Evolutionary conservation across 2,113 vertebrate genomes (phyloP).

Genomic region (Atherinomorus stipes): DNA sequence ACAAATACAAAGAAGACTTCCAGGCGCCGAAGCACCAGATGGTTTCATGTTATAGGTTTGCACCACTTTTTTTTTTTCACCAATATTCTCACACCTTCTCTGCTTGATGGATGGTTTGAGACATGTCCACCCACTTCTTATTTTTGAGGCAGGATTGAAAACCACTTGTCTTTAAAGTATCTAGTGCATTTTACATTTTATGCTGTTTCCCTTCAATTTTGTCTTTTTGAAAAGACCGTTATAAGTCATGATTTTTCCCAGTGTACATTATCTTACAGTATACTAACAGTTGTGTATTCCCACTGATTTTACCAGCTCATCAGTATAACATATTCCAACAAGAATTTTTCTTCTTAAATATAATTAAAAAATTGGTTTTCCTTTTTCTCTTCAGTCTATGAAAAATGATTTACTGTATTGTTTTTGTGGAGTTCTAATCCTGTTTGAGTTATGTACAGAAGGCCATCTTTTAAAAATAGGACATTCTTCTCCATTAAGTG

Average conservation of each 20-base stretch:
- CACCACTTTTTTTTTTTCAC: constrained; percentile 16
- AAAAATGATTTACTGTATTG: constrained; percentile 41
- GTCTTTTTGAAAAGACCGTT: neutral
- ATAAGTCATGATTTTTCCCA: too few relatives aligned
- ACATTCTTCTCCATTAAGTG: neutral
- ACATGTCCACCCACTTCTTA: constrained; percentile 43
- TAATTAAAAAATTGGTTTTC: constrained; percentile 34
- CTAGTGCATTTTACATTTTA: constrained; percentile 5
- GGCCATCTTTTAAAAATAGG: constrained; percentile 22
- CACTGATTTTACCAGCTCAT: neutral
- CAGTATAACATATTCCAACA: constrained; percentile 6
- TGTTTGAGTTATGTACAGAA: constrained; percentile 39
- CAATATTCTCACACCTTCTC: constrained; percentile 16
- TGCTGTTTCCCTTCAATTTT: neutral
- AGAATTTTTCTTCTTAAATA: constrained; percentile 26
- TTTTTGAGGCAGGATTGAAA: constrained; percentile 21
- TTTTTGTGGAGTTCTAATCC: constrained; percentile 40
- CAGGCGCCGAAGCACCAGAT: constrained; percentile 29
- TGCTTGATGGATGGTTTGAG: constrained; percentile 47
- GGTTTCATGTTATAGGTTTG: constrained; percentile 37
- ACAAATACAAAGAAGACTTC: constrained; percentile 15
- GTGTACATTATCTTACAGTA: too few relatives aligned
- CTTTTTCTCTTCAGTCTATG: constrained; percentile 25
- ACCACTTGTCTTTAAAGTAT: constrained; percentile 15
- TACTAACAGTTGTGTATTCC: neutral